phyloP scores from a whole-genome alignment of 2,888 invertebrate genomes.

The Pseudococcus longispinus region DNA sequence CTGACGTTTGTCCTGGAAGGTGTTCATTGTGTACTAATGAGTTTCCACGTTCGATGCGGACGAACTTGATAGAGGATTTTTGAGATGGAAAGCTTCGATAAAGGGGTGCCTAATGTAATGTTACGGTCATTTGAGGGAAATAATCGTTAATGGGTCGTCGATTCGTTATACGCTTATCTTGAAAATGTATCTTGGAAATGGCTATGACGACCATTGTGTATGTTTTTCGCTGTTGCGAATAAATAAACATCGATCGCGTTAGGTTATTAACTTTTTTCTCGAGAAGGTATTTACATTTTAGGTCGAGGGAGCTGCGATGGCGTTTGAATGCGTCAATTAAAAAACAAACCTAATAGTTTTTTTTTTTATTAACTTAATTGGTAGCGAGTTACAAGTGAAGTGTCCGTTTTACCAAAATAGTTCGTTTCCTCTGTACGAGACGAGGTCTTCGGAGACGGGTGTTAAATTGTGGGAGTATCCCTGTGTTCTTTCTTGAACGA shows the following conservation, averaged over 20 bases:
- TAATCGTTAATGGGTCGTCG: not conserved
- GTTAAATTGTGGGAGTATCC: slow-evolving; percentile 35
- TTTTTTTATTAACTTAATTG: slow-evolving; percentile 39
- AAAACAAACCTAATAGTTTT: not conserved
- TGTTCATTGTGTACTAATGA: not conserved
- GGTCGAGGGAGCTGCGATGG: too few species aligned
- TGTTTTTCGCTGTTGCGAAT: not conserved
- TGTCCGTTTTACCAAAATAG: slow-evolving; percentile 37
- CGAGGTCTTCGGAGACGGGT: not conserved
- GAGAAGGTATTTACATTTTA: not conserved
- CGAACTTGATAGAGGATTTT: not conserved
- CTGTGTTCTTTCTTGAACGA: not conserved
- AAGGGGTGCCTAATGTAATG: not conserved
- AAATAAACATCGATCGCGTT: not conserved
- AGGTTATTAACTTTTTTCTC: slow-evolving; percentile 7
- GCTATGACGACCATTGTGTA: not conserved
- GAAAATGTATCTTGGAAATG: not conserved
- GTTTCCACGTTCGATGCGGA: not conserved
- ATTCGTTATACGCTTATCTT: not conserved
- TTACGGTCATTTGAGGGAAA: slow-evolving; percentile 9
- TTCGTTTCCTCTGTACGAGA: not conserved
- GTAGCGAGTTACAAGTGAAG: slow-evolving; percentile 14
- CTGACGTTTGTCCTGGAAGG: not conserved
- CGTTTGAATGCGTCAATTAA: not conserved
- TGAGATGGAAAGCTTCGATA: slow-evolving; percentile 6